phyloP scores from a whole-genome alignment of 1,140 invertebrate genomes.

The Papilio dardanus region DNA sequence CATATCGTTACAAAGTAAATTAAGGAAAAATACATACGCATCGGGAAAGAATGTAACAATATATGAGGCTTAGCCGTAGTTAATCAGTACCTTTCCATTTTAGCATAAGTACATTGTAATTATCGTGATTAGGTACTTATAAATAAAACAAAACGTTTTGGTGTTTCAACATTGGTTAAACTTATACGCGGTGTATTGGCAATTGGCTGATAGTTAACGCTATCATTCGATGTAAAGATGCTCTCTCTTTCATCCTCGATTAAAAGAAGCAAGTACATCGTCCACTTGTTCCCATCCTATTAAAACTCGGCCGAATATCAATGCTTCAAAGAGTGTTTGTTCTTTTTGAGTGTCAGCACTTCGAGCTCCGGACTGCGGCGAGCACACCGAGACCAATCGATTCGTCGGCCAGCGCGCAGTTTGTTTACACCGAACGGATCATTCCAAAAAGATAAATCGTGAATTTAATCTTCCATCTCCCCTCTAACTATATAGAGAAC shows the following conservation, averaged over 20 bases:
- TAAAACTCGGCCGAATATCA: constrained; percentile 37
- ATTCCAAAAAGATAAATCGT: constrained; percentile 75
- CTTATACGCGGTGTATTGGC: background rate
- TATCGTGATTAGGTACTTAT: background rate
- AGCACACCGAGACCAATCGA: constrained; percentile 70
- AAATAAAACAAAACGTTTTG: no score
- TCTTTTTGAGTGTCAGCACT: constrained; percentile 50
- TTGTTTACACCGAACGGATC: constrained; percentile 75
- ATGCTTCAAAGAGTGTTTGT: constrained; percentile 52
- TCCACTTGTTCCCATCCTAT: constrained; percentile 21
- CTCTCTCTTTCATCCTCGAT: background rate
- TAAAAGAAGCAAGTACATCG: background rate
- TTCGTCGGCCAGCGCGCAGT: constrained; percentile 66
- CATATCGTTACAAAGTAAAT: constrained; percentile 25
- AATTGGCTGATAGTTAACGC: no score
- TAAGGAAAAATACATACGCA: background rate
- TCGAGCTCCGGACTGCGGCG: constrained; percentile 32
- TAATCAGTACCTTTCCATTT: background rate
- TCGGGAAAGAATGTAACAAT: constrained; percentile 3
- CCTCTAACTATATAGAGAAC: constrained; percentile 12
- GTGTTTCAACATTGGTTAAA: no score
- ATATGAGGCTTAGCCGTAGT: background rate
- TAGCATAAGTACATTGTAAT: constrained; percentile 1
- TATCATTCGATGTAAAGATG: background rate
- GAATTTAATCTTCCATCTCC: constrained; percentile 65